These are phyloP conservation scores for Chrysolina haemoptera DNA, from an alignment of 2,888 invertebrate species.

Conservation along the genomic window DNA sequence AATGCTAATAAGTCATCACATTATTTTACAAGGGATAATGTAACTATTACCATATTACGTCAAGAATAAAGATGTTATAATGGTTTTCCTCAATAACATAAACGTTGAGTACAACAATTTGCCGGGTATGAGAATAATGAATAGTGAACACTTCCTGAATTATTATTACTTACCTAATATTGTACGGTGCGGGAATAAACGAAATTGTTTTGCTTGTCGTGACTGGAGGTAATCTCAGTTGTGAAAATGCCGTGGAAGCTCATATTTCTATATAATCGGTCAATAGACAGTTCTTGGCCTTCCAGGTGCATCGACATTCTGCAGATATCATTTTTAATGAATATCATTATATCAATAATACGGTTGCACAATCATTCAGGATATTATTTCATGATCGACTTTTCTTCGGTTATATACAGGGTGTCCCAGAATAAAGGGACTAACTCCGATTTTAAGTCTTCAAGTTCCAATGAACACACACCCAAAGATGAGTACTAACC, in stretches of 20 bases:
- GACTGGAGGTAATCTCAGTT: constrained; percentile 7
- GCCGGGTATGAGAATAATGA: constrained; percentile 21
- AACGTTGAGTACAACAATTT: constrained; percentile 33
- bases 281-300: not conserved
- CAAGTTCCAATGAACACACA: too few species aligned
- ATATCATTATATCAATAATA: not conserved
- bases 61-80: constrained; percentile 33
- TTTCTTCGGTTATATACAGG: too few species aligned
- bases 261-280: constrained; percentile 3
- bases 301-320: not conserved
- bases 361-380: not conserved
- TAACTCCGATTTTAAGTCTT: too few species aligned
- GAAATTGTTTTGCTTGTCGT: constrained; percentile 7
- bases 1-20: constrained; percentile 31
- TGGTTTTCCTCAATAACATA: constrained; percentile 37
- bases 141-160: constrained; percentile 25
- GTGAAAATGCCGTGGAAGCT: constrained; percentile 3
- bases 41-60: constrained; percentile 24
- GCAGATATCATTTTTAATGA: not conserved
- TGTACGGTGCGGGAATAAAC: not conserved
- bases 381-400: too few species aligned
- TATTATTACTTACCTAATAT: constrained; percentile 29
- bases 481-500: too few species aligned
- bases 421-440: too few species aligned
- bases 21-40: constrained; percentile 28